A percentile compares a stretch with the other conserved stretches of the same genome.
Conservation (phyloP, 2,888 invertebrate species). For the Tigriopus californicus region DNA sequence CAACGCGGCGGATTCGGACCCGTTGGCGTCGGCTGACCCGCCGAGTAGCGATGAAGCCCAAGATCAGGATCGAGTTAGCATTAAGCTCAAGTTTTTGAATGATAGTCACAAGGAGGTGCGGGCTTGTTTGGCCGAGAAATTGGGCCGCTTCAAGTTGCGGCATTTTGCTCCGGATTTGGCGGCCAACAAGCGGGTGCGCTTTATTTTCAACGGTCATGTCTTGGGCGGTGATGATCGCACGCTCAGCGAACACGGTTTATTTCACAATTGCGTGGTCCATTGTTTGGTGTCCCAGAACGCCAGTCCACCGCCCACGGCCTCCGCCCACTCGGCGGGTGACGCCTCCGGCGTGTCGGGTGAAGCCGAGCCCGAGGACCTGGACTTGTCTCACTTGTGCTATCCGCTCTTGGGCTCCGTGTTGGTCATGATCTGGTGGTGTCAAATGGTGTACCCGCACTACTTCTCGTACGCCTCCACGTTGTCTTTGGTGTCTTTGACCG, state of each 20-base stretch:
- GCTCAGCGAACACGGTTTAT: not conserved
- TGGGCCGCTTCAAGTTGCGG: constrained; percentile 1
- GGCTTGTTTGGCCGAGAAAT: not conserved
- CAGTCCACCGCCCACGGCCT: not conserved
- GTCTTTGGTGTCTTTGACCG: not conserved
- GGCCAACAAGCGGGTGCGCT: not conserved
- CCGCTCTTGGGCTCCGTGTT: constrained; percentile 8
- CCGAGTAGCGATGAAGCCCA: not conserved
- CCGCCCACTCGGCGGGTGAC: not conserved
- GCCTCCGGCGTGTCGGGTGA: too few species aligned
- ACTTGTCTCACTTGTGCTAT: constrained; percentile 6
- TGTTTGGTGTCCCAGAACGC: not conserved
- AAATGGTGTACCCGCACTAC: constrained; percentile 11
- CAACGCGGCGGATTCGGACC: not conserved
- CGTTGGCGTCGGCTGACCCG: not conserved
- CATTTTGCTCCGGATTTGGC: constrained; percentile 1
- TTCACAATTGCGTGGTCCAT: constrained; percentile 7
- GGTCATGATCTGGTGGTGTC: constrained; percentile 9
- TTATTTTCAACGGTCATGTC: constrained; percentile 4
- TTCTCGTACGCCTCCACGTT: constrained; percentile 8
- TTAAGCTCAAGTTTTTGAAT: not conserved
- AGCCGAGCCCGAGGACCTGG: not conserved
- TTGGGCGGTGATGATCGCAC: not conserved
- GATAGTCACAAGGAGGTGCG: not conserved
- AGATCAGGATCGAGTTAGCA: not conserved